These are phyloP conservation scores for Chymomyza amoena DNA, from an alignment of 2,888 invertebrate species.

Conservation along the genomic window DNA sequence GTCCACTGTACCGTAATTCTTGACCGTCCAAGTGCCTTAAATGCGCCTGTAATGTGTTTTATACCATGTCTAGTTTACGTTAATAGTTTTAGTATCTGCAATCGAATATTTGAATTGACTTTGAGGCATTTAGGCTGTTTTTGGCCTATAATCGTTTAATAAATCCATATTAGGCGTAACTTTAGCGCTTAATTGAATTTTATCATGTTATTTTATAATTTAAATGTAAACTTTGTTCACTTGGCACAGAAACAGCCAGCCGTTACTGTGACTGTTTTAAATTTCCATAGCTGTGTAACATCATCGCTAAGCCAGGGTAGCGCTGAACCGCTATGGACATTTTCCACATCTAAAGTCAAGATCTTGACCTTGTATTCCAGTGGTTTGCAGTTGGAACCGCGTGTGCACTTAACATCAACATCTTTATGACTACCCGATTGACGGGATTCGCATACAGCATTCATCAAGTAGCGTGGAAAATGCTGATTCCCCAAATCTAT, in stretches of 20 bases:
- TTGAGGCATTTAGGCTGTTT: constrained; percentile 1
- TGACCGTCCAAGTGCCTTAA: constrained; percentile 46
- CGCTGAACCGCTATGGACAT: constrained; percentile 58
- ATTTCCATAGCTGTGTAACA: constrained; percentile 71
- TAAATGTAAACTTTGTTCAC: constrained; percentile 14
- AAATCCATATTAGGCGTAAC: background rate
- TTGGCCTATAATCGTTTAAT: background rate
- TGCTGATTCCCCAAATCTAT: constrained; percentile 74
- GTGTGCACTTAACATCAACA: constrained; percentile 68
- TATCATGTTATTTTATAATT: background rate
- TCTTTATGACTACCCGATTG: constrained; percentile 39
- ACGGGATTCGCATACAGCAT: constrained; percentile 74
- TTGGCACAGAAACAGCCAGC: constrained; percentile 77
- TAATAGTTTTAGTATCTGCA: background rate
- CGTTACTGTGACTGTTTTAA: constrained; percentile 75
- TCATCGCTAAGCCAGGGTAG: constrained; percentile 61
- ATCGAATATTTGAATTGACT: background rate
- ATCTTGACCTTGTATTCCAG: constrained; percentile 77
- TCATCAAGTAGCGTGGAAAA: constrained; percentile 76
- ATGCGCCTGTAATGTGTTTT: background rate
- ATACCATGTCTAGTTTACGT: background rate
- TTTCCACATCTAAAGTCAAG: constrained; percentile 56
- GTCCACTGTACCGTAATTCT: constrained; percentile 28
- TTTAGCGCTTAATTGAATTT: background rate
- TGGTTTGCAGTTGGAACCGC: constrained; percentile 75